phyloP scores from a whole-genome alignment of 2,888 invertebrate genomes.

The Amaurobius ferox region DNA sequence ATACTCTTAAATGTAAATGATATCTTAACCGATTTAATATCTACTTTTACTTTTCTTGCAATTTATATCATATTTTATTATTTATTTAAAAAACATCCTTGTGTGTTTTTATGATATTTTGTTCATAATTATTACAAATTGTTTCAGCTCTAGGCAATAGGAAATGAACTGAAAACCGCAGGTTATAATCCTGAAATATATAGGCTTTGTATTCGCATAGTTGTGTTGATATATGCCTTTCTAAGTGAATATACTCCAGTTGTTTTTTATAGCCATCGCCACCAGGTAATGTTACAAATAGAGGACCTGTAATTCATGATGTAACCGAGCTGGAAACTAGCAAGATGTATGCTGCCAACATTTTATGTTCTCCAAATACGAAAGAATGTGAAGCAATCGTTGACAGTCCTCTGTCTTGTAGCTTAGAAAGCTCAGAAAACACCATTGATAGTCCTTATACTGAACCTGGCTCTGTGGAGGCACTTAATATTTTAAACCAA shows the following conservation, averaged over 20 bases:
- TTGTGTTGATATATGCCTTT: slow-evolving; percentile 58
- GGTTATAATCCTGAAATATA: slow-evolving; percentile 43
- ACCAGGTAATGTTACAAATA: slow-evolving; percentile 71
- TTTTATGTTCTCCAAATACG: slow-evolving; percentile 61
- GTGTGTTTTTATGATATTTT: no score
- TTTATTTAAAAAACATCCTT: no score
- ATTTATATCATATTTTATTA: no score
- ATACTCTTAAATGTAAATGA: no score
- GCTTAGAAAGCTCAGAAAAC: slow-evolving; percentile 68
- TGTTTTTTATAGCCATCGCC: slow-evolving; percentile 68
- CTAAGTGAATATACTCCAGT: slow-evolving; percentile 69
- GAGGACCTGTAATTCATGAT: slow-evolving; percentile 77
- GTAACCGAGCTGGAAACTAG: slow-evolving; percentile 75
- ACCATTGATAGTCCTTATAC: slow-evolving; percentile 60
- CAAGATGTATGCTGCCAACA: slow-evolving; percentile 64
- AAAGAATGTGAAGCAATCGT: slow-evolving; percentile 63
- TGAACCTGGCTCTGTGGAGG: slow-evolving; percentile 59
- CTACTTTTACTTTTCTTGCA: no score
- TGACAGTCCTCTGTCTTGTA: slow-evolving; percentile 68
- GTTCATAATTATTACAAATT: not conserved
- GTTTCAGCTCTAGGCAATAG: slow-evolving; percentile 64
- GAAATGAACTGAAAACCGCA: not conserved
- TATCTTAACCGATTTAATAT: no score
- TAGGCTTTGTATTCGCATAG: slow-evolving; percentile 52
- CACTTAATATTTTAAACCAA: slow-evolving; percentile 69